Evolutionary conservation across 2,888 invertebrate species (phyloP).

Genomic region (Hypomecis atomaria): DNA sequence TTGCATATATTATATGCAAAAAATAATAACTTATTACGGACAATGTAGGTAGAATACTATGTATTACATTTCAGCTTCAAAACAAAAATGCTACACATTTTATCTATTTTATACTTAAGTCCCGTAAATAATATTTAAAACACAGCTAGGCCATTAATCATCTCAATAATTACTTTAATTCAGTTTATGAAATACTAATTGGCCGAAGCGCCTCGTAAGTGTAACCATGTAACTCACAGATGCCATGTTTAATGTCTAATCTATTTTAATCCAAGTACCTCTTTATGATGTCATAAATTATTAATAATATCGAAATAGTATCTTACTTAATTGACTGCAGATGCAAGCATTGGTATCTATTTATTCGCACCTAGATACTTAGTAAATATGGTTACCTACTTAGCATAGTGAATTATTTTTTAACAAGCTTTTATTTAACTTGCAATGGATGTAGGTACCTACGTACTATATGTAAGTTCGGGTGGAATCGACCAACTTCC

Average conservation of each 20-base stretch:
- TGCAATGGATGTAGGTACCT: no score
- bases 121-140: neutral
- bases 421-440: no score
- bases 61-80: no score
- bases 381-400: no score
- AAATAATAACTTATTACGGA: no score
- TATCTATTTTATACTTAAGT: no score
- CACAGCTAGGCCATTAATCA: constrained; percentile 22
- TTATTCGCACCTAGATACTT: neutral
- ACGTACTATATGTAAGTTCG: no score
- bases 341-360: constrained; percentile 8
- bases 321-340: constrained; percentile 35
- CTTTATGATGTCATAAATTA: neutral
- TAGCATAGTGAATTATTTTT: neutral
- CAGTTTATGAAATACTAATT: constrained; percentile 51
- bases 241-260: constrained; percentile 30
- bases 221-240: constrained; percentile 47
- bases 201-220: constrained; percentile 39
- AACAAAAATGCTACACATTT: no score
- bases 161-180: constrained; percentile 50
- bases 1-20: no score
- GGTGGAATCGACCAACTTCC: no score
- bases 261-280: constrained; percentile 25
- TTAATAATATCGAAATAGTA: constrained; percentile 16
- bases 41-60: no score